phyloP scores from a whole-genome alignment of 2,113 vertebrate genomes.

The Coregonus clupeaformis region DNA sequence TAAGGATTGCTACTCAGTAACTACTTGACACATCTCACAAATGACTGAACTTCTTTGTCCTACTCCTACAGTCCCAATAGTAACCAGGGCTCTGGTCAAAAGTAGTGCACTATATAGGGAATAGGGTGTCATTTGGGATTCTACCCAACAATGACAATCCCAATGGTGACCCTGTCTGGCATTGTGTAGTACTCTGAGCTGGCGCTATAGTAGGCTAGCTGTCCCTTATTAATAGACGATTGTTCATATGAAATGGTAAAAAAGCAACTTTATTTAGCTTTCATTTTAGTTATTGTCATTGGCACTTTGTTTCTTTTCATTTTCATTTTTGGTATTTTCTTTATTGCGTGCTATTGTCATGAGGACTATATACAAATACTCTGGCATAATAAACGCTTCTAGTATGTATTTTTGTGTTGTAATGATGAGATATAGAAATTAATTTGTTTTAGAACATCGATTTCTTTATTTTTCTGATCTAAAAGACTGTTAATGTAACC shows the following conservation, averaged over 20 bases:
- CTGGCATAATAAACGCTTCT: conserved; percentile 51
- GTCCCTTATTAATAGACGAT: conserved; percentile 59
- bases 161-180: conserved; percentile 42
- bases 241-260: conserved; percentile 64
- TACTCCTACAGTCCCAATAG: conserved; percentile 54
- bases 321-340: conserved; percentile 24
- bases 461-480: conserved; percentile 40
- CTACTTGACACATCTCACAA: conserved; percentile 48
- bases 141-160: conserved; percentile 33
- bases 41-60: conserved; percentile 54
- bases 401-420: conserved; percentile 51
- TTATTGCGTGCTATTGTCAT: conserved; percentile 51
- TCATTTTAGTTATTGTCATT: conserved; percentile 60
- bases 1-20: conserved; percentile 48
- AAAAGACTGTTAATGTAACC: conserved; percentile 18
- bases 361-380: conserved; percentile 38
- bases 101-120: not conserved
- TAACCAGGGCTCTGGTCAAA: conserved; percentile 26
- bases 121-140: not conserved
- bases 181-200: conserved; percentile 51
- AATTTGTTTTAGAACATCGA: conserved; percentile 50
- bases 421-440: conserved; percentile 64
- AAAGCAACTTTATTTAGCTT: conserved; percentile 55
- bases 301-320: conserved; percentile 61
- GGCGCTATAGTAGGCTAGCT: conserved; percentile 58